Conservation (phyloP, 2,797 vertebrate genomes). For the Phoebastria nigripes region DNA sequence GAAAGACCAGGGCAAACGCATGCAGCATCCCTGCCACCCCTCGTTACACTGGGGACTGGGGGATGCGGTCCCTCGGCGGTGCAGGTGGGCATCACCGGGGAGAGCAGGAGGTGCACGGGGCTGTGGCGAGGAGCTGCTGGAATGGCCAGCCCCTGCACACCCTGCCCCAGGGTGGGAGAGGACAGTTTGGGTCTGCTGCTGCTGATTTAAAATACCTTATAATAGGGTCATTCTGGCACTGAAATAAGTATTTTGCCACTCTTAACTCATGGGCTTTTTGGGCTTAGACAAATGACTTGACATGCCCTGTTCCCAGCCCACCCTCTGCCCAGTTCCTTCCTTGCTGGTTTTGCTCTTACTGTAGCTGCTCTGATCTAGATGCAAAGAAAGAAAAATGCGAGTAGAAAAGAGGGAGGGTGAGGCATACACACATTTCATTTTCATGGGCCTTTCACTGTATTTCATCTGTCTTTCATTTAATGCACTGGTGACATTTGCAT, state of each 20-base stretch:
- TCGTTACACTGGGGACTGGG: rapidly evolving
- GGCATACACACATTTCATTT: neutral
- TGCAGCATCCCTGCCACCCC: neutral
- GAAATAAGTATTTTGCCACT: neutral
- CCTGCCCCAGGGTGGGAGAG: neutral
- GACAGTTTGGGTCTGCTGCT: neutral
- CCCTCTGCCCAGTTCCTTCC: neutral
- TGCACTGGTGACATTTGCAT: neutral
- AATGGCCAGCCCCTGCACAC: neutral
- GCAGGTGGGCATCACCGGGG: rapidly evolving
- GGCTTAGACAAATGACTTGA: neutral
- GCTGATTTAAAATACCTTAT: neutral
- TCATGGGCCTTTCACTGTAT: neutral
- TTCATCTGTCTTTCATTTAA: neutral
- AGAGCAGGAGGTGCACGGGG: neutral
- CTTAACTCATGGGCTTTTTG: neutral
- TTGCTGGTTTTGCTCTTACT: neutral
- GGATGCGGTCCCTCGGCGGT: neutral
- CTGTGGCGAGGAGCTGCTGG: neutral
- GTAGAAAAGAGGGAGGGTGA: neutral
- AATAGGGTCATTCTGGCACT: neutral
- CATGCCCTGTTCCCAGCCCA: neutral
- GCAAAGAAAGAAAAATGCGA: neutral
- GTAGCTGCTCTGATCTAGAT: neutral
- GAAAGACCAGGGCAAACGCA: neutral